A percentile compares a stretch with the other conserved stretches of the same genome.
Conservation (phyloP, 2,797 vertebrate species). For the Bradypodion pumilum region DNA sequence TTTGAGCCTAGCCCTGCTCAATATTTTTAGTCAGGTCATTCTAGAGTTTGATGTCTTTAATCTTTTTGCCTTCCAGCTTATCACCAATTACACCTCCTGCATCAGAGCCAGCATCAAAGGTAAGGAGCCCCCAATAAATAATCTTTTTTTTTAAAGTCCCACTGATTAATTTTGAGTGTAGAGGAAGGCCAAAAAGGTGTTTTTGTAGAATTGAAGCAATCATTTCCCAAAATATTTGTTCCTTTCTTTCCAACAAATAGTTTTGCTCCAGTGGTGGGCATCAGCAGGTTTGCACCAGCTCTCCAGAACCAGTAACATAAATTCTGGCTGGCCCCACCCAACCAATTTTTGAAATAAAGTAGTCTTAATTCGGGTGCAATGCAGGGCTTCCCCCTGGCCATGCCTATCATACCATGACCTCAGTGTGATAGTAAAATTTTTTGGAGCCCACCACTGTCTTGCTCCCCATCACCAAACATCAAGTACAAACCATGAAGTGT, state of each 20-base stretch:
- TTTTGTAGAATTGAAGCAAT: background rate
- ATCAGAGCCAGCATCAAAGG: slow-evolving; percentile 87
- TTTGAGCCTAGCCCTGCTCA: background rate
- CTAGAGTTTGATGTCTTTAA: background rate
- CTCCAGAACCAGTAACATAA: no score
- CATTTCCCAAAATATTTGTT: background rate
- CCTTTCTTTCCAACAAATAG: background rate
- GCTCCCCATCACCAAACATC: background rate
- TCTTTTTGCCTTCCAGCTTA: slow-evolving; percentile 77
- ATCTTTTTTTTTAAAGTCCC: background rate
- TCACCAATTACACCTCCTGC: slow-evolving; percentile 81
- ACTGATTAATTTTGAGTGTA: background rate
- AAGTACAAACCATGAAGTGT: background rate
- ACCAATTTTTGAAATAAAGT: no score
- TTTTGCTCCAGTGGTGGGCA: no score
- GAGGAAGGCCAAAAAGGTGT: background rate
- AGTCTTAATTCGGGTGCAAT: no score
- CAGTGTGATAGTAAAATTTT: no score
- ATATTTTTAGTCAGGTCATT: background rate
- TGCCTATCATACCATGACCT: no score
- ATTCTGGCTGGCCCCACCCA: no score
- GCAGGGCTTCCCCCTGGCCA: no score
- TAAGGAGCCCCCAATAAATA: slow-evolving; percentile 65
- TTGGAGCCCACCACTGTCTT: no score
- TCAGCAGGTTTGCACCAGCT: no score